These are phyloP conservation scores for Pantelozetes paolii DNA, from an alignment of 2,888 invertebrate species.

Conservation along the genomic window DNA sequence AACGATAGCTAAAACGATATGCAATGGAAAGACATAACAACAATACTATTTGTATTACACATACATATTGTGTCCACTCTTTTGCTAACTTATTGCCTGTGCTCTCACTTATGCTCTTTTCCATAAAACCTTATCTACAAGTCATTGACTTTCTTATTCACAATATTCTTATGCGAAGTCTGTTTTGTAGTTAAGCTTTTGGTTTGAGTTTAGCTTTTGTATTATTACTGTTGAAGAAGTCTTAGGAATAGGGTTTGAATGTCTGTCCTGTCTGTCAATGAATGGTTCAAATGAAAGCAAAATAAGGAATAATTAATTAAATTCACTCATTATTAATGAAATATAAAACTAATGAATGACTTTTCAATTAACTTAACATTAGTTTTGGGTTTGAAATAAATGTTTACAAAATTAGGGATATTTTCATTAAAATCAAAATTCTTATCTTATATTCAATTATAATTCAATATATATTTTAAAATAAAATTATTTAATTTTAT, in stretches of 20 bases:
- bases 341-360: background rate
- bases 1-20: background rate
- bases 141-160: conserved; percentile 25
- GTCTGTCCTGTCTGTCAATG: background rate
- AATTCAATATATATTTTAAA: no score
- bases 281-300: background rate
- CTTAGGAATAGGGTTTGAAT: background rate
- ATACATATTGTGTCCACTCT: background rate
- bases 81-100: background rate
- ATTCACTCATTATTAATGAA: conserved; percentile 15
- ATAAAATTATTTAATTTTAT: no score
- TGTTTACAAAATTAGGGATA: background rate
- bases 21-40: background rate
- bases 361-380: background rate
- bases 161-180: background rate
- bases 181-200: conserved; percentile 4
- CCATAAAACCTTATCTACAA: conserved; percentile 30
- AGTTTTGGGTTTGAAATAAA: background rate
- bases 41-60: background rate
- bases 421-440: no score
- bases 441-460: no score
- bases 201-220: conserved; percentile 10
- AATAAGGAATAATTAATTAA: conserved; percentile 14
- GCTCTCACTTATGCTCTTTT: background rate
- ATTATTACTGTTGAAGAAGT: background rate